phyloP scores from a whole-genome alignment of 2,113 vertebrate species.

The Leucopsar rothschildi region DNA sequence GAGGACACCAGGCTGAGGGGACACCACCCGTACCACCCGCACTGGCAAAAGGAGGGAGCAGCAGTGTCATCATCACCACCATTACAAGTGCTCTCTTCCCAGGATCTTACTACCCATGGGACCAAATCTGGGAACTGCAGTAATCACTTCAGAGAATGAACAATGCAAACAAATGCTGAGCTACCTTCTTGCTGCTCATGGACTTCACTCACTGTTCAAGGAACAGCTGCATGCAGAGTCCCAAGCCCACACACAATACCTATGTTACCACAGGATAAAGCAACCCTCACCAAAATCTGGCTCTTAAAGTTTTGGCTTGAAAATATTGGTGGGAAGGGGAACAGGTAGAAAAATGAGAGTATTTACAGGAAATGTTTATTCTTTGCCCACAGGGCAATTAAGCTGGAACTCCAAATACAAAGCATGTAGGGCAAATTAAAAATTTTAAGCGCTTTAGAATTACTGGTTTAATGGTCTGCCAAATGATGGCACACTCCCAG shows the following conservation, averaged over 20 bases:
- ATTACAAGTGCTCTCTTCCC: neutral
- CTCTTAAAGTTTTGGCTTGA: neutral
- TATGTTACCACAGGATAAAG: neutral
- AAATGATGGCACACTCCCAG: neutral
- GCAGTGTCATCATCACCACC: neutral
- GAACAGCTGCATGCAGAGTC: neutral
- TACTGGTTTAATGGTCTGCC: slow-evolving; percentile 2
- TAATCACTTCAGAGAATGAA: neutral
- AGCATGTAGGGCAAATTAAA: neutral
- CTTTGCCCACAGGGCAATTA: neutral
- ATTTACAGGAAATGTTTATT: neutral
- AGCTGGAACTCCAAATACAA: neutral
- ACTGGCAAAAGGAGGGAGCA: neutral
- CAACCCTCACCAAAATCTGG: neutral
- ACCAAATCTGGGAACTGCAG: neutral
- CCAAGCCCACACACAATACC: neutral
- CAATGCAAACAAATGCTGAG: neutral
- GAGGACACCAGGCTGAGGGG: neutral
- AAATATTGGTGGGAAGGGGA: neutral
- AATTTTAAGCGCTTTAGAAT: neutral
- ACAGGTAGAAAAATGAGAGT: neutral
- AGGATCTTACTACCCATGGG: neutral
- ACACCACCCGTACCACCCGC: neutral
- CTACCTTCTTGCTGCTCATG: neutral
- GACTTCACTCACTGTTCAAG: neutral